Evolutionary conservation across 2,797 vertebrate species (phyloP).

Genomic region (Mycteria americana): DNA sequence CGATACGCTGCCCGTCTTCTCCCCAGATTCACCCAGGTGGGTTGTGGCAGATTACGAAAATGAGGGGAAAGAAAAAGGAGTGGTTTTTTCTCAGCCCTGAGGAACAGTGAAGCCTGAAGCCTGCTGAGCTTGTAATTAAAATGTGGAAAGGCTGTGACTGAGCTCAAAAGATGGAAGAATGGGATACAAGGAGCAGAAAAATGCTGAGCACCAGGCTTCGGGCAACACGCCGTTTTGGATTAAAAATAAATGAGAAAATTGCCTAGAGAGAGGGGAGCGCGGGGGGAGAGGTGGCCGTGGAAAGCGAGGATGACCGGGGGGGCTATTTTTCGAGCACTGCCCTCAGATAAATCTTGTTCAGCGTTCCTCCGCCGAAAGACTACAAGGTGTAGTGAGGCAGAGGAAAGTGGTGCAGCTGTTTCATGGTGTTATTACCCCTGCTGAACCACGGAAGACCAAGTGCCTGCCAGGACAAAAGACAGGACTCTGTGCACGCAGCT

Average conservation of each 20-base stretch:
- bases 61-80: background rate
- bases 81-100: background rate
- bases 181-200: conserved; percentile 7
- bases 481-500: background rate
- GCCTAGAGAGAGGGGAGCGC: background rate
- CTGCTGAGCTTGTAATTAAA: conserved; percentile 52
- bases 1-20: accelerated
- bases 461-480: background rate
- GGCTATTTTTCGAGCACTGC: background rate
- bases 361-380: accelerated
- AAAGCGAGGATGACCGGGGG: background rate
- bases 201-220: background rate
- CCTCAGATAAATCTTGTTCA: background rate
- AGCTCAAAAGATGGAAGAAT: conserved; percentile 32
- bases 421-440: background rate
- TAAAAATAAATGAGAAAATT: conserved; percentile 50
- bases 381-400: background rate
- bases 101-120: background rate
- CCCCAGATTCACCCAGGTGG: background rate
- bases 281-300: accelerated
- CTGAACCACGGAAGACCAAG: background rate
- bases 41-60: background rate
- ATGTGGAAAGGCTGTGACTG: background rate
- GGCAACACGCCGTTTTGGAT: background rate
- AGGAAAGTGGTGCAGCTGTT: background rate